phyloP scores from a whole-genome alignment of 2,888 invertebrate species.

The Branchellion lobata region DNA sequence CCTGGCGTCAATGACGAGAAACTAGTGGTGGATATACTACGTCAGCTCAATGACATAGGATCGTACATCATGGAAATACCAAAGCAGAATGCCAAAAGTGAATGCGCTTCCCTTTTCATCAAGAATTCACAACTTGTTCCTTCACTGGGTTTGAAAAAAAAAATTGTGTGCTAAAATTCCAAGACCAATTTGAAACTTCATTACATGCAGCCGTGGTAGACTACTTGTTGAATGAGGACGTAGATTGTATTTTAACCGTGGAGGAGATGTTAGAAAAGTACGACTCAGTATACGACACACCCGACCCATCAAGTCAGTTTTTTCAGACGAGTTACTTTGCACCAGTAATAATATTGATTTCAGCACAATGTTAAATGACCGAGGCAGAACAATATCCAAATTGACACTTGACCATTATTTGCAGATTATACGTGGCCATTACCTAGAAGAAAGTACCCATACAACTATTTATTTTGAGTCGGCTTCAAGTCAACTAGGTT shows the following conservation, averaged over 20 bases:
- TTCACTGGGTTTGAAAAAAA: constrained; percentile 20
- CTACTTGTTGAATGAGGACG: constrained; percentile 30
- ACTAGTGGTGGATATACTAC: constrained; percentile 25
- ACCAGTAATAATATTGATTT: no score
- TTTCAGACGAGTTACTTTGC: no score
- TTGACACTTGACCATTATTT: neutral
- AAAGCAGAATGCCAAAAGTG: constrained; percentile 10
- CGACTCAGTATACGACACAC: constrained; percentile 20
- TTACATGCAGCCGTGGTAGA: constrained; percentile 12
- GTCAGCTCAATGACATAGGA: constrained; percentile 13
- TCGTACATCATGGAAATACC: constrained; percentile 26
- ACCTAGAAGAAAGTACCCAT: constrained; percentile 19
- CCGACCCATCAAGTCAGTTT: constrained; percentile 16
- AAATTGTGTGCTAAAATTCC: no score
- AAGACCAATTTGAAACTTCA: no score
- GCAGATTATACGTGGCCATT: constrained; percentile 39
- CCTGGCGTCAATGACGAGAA: constrained; percentile 33
- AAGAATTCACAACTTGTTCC: constrained; percentile 30
- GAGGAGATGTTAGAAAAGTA: constrained; percentile 9
- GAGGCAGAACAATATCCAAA: no score
- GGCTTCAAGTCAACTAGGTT: neutral
- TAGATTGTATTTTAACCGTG: constrained; percentile 38
- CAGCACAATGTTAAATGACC: no score
- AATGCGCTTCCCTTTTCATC: neutral
- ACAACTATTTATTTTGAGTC: constrained; percentile 20